Conservation (phyloP, 1,140 invertebrate genomes). For the Musca domestica region DNA sequence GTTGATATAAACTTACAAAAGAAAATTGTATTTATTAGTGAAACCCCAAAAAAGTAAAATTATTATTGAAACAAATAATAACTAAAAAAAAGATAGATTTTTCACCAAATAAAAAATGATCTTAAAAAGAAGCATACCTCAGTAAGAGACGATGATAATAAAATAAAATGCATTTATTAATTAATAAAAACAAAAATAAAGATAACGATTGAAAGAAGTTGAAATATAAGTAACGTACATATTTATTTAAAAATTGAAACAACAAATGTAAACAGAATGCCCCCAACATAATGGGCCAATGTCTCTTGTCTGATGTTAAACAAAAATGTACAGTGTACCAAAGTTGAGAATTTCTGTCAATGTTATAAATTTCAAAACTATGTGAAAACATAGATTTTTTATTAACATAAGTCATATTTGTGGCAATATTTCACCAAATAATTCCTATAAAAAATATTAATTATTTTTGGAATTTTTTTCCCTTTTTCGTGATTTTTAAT, state of each 20-base stretch:
- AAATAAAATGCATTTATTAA: conserved; percentile 12
- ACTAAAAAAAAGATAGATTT: conserved; percentile 9
- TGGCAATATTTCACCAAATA: too few relatives aligned
- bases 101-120: conserved; percentile 18
- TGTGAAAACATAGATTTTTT: too few relatives aligned
- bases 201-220: conserved; percentile 29
- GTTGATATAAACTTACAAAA: conserved; percentile 16
- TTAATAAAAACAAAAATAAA: conserved; percentile 15
- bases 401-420: too few relatives aligned
- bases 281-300: background rate
- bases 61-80: background rate
- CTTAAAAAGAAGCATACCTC: conserved; percentile 12
- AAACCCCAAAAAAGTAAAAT: background rate
- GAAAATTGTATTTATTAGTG: background rate
- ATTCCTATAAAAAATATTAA: too few relatives aligned
- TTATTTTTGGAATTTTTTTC: too few relatives aligned
- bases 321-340: too few relatives aligned
- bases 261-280: background rate
- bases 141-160: conserved; percentile 22
- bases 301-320: background rate
- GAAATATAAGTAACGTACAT: background rate
- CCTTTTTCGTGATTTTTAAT: too few relatives aligned
- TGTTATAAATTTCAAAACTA: too few relatives aligned
- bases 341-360: too few relatives aligned
- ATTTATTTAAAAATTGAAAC: background rate